phyloP scores from a whole-genome alignment of 2,113 vertebrate species.

The Opisthocomus hoazin region DNA sequence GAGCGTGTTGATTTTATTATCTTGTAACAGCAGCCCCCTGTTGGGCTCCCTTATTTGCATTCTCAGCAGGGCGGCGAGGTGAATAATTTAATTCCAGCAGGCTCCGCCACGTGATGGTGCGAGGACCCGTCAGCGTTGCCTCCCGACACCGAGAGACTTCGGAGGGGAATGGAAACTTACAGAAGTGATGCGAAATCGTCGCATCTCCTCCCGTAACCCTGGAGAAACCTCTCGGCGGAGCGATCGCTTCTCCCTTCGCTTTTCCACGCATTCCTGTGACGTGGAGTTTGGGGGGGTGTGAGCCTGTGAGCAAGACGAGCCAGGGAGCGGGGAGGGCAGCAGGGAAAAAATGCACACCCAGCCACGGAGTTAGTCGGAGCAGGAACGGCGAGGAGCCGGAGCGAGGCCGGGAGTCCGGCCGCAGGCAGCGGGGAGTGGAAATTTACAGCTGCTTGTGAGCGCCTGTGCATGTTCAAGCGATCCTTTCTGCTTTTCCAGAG shows the following conservation, averaged over 20 bases:
- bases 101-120: background rate
- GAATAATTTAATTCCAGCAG: constrained; percentile 56
- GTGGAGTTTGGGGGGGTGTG: constrained; percentile 59
- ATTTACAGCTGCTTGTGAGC: constrained; percentile 71
- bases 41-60: constrained; percentile 43
- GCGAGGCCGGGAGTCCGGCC: constrained; percentile 47
- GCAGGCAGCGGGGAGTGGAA: constrained; percentile 72
- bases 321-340: constrained; percentile 10
- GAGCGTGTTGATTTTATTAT: constrained; percentile 16
- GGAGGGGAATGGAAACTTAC: constrained; percentile 42
- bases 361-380: constrained; percentile 62
- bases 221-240: constrained; percentile 18
- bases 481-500: constrained; percentile 58
- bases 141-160: background rate
- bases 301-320: constrained; percentile 14
- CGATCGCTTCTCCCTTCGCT: constrained; percentile 65
- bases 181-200: background rate
- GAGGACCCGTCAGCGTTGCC: background rate
- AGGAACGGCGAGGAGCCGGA: constrained; percentile 52
- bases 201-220: constrained; percentile 48
- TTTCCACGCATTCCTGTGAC: constrained; percentile 76
- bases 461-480: constrained; percentile 39
- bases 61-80: constrained; percentile 35
- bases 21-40: background rate
- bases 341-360: background rate